phyloP scores from a whole-genome alignment of 1,140 invertebrate genomes.

The Trichonephila clavata region DNA sequence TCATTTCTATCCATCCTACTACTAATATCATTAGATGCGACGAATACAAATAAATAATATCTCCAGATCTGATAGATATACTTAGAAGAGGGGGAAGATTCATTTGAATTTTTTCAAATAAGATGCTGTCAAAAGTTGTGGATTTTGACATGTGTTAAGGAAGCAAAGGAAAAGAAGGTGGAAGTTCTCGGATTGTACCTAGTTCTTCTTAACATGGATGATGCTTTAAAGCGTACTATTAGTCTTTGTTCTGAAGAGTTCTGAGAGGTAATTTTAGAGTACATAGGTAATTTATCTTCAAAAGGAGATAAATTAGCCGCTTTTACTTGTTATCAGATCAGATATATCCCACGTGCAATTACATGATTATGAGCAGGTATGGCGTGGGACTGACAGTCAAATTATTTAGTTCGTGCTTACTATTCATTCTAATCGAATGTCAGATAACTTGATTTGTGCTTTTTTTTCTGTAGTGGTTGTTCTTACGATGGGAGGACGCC shows the following conservation, averaged over 20 bases:
- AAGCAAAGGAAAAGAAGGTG: not conserved
- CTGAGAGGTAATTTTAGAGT: not conserved
- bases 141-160: not conserved
- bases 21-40: not conserved
- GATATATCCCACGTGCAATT: constrained; percentile 12
- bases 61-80: not conserved
- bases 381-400: not conserved
- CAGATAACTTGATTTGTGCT: not conserved
- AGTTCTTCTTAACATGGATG: not conserved
- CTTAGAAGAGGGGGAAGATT: not conserved
- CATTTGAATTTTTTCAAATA: constrained; percentile 13
- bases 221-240: not conserved
- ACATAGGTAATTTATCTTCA: not conserved
- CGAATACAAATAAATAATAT: not conserved
- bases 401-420: not conserved
- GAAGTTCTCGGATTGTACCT: not conserved
- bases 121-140: not conserved
- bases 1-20: not conserved
- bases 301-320: constrained; percentile 6
- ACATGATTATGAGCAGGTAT: not conserved
- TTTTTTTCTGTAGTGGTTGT: too few species aligned
- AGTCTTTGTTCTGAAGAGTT: not conserved
- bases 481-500: too few species aligned
- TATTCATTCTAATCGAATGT: constrained; percentile 1
- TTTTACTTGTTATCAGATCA: constrained; percentile 13